Base-by-base conservation (phyloP, 2,797 vertebrate genomes). In the Echiichthys vipera region DNA sequence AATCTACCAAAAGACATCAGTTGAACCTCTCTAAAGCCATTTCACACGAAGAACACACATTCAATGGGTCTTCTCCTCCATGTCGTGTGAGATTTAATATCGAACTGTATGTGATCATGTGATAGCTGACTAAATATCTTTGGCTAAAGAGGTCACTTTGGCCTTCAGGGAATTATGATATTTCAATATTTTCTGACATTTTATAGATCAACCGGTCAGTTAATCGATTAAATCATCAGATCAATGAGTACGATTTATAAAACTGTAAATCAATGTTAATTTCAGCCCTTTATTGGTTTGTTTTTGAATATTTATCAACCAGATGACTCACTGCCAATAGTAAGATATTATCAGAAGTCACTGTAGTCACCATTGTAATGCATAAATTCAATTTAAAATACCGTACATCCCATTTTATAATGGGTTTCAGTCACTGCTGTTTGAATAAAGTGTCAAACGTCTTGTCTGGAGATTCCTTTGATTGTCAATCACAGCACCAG, bases 401-500 rank as follows among this genome's bases (percentile, higher is more conserved):
- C 12, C 25, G 36, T 56, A 14, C 9, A 3, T 57, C 30, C 22
- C 4, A 5, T 43, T 39, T 54, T 8, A 30, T 42, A 5, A 20
- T 27, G 30, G 14, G 53, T 43, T 15, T 12, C 4, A 47, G 53
- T 20, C 7, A 1, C 45, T 58, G 2, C 27, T 18, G 45, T 20
- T 54, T 57, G 17, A 73, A 69, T 22, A 25, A 56, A 47, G n/a
- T 56, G 32, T 61, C 25, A 45, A 46, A 34, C 4, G 15, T 34
- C 17, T 49, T 13, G 0, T 20, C n/a, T 58, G 40, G 8, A 32
- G 12, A 34, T 55, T 61, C 14, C 27, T 59, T 55, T 68, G 14
- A 68, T 24, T 3, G 1, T 53, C 25, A 51, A 65, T 67, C 43
- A 15, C 32, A 39, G 39, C 76, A 34, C 12, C 53, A 43, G 66